Base-by-base conservation (phyloP, 2,113 vertebrate species). In the Smithornis capensis region DNA sequence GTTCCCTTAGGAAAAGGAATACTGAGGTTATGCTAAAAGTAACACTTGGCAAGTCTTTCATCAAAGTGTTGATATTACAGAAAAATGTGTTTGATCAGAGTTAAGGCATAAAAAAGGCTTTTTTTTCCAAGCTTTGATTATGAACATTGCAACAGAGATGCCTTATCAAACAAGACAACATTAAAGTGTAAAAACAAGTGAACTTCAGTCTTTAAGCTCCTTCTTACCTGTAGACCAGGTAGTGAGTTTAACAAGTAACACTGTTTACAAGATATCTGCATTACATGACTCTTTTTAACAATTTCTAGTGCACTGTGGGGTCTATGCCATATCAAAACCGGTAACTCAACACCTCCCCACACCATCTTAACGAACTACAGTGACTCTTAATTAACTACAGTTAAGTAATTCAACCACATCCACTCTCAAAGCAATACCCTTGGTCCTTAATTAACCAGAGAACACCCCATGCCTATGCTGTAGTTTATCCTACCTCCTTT, bases 401-500 rank as follows among this genome's bases (percentile, higher is more conserved):
- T 9, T 22, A 83, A 87, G 38, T 14, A 31, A 82, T 23, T 79
- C 49, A 77, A 55, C 23, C 42, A 37, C 37, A 70, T 37, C 49
- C 59, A 35, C 22, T 16, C 7, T 9, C 28, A 17, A n/a, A 83
- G 22, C 23, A 29, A 79, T 14, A 44, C 12, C 25, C 79, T 59
- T 3, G 16, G 31, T 4, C 56, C 50, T 69, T 40, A 71, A 63
- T 62, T 56, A 77, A 35, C 0, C 2, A 57, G 53, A 25, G 37
- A 76, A 53, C 13, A 33, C 9, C 2, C 59, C 8, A 12, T 1
- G 3, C 8, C 25, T 25, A 38, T 2, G 6, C 4, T 68, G 29
- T 1, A 16, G 42, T 24, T 56, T 10, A 29, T 53, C 23, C 91
- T 79, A 99, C 99, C 99, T 98, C 94, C 99, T 98, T 83, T 99